A percentile compares a stretch with the other conserved stretches of the same genome.
phyloP scores from a whole-genome alignment of 2,888 invertebrate species.

The Alviniconcha strummeri region DNA sequence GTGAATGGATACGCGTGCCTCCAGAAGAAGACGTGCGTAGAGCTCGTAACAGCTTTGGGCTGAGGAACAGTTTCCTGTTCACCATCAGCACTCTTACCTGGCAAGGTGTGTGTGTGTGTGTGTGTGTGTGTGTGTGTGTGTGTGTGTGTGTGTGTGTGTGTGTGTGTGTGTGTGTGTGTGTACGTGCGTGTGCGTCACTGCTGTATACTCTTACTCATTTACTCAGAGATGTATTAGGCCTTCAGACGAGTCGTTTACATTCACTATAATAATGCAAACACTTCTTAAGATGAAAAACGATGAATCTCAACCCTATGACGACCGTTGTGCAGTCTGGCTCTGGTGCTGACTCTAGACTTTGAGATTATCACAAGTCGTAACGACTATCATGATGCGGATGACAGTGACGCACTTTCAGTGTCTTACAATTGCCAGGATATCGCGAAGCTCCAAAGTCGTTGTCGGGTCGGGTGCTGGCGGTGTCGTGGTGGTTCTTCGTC shows the following conservation, averaged over 20 bases:
- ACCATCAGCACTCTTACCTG: constrained; percentile 43
- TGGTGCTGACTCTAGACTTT: too few relatives aligned
- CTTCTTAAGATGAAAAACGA: too few relatives aligned
- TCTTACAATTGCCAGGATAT: constrained; percentile 34
- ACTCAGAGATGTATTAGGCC: too few relatives aligned
- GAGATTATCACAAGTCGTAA: too few relatives aligned
- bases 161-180: constrained; percentile 17
- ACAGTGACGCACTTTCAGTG: too few relatives aligned
- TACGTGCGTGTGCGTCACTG: not conserved
- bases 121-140: constrained; percentile 7
- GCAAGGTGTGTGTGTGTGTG: constrained; percentile 42
- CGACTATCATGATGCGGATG: too few relatives aligned
- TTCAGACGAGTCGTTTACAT: too few relatives aligned
- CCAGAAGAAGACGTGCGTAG: constrained; percentile 40
- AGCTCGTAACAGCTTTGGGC: constrained; percentile 42
- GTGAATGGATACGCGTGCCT: constrained; percentile 40
- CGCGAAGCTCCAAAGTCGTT: constrained; percentile 40
- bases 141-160: constrained; percentile 4
- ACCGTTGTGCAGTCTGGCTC: too few relatives aligned
- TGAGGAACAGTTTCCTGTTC: constrained; percentile 47
- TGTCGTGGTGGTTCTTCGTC: constrained; percentile 43
- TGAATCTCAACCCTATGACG: too few relatives aligned
- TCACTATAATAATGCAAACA: too few relatives aligned
- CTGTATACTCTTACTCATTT: too few relatives aligned
- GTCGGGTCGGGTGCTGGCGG: constrained; percentile 42